Percentiles rank a stretch among this genome's conserved stretches.
Evolutionary conservation across 1,140 invertebrate genomes (phyloP).

Genomic region (Lineus longissimus): DNA sequence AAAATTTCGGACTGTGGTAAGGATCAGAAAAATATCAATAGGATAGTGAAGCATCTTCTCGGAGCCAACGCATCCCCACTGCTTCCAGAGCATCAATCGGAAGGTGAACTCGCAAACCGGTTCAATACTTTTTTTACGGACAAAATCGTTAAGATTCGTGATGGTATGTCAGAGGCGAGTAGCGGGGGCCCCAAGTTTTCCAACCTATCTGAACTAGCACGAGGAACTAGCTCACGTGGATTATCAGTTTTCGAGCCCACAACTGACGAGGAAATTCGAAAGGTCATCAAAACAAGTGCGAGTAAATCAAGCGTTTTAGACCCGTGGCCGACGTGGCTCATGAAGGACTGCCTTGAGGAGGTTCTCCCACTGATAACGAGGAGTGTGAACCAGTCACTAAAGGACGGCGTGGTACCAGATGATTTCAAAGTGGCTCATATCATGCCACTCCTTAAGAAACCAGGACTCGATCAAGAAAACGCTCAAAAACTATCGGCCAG

Average conservation of each 20-base stretch:
- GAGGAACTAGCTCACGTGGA: background rate
- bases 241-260: background rate
- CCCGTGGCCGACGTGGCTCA: slow-evolving; percentile 12
- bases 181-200: no score
- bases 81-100: no score
- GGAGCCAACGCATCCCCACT: no score
- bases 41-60: background rate
- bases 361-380: slow-evolving; percentile 7
- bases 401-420: slow-evolving; percentile 1
- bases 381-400: slow-evolving; percentile 9
- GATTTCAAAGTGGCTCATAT: slow-evolving; percentile 18
- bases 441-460: slow-evolving; percentile 22
- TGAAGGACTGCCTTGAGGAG: slow-evolving; percentile 13
- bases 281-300: background rate
- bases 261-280: background rate
- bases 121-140: background rate
- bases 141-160: background rate
- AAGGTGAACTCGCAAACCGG: background rate
- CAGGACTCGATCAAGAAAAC: slow-evolving; percentile 16
- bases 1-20: background rate
- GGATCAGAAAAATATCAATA: background rate
- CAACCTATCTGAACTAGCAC: no score
- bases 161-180: background rate
- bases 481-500: slow-evolving; percentile 20
- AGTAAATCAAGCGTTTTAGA: slow-evolving; percentile 20